phyloP scores from a whole-genome alignment of 2,888 invertebrate species.

The Cryptosula pallasiana region DNA sequence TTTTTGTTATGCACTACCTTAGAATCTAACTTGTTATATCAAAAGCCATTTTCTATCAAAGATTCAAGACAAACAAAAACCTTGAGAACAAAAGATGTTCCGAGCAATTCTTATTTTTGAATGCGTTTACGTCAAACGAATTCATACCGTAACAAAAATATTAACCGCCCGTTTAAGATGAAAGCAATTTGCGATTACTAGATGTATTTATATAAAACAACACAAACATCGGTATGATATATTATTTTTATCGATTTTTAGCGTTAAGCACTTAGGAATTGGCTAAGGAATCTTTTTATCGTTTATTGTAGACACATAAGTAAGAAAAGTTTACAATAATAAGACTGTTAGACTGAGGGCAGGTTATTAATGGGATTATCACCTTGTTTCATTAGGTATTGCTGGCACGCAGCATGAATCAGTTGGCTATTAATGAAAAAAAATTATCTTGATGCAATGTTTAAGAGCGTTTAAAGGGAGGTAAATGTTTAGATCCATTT shows the following conservation, averaged over 20 bases:
- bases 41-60: too few relatives aligned
- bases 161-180: too few relatives aligned
- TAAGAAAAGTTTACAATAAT: not conserved
- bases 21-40: too few relatives aligned
- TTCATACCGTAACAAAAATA: too few relatives aligned
- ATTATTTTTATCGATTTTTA: slow-evolving; percentile 12
- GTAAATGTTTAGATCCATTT: not conserved
- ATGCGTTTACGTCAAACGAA: too few relatives aligned
- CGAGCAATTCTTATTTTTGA: too few relatives aligned
- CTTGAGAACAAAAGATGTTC: too few relatives aligned
- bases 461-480: not conserved
- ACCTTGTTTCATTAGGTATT: slow-evolving; percentile 6
- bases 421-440: not conserved
- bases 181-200: too few relatives aligned
- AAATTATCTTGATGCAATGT: slow-evolving; percentile 16
- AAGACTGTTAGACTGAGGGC: not conserved
- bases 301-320: not conserved
- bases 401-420: slow-evolving; percentile 16
- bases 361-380: not conserved
- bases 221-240: not conserved
- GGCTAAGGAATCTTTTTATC: slow-evolving; percentile 15
- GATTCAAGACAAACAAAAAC: too few relatives aligned
- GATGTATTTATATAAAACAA: not conserved
- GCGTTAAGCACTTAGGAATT: not conserved
- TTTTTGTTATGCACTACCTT: too few relatives aligned